A percentile compares a stretch with the other conserved stretches of the same genome.
phyloP scores from a whole-genome alignment of 2,888 invertebrate species.

The Netelia virgata region DNA sequence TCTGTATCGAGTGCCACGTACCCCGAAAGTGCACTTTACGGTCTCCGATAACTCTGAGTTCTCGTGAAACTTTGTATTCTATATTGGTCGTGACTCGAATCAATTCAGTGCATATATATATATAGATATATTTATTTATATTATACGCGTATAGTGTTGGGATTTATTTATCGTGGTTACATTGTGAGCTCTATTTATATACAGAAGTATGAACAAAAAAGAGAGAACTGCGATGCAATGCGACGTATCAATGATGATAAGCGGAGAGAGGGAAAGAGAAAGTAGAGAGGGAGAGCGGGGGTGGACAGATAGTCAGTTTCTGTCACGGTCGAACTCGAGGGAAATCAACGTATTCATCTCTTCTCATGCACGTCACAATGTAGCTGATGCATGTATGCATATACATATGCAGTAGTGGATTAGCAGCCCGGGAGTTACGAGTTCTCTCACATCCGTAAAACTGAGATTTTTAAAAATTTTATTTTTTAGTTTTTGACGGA shows the following conservation, averaged over 20 bases:
- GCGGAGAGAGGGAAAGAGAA: neutral
- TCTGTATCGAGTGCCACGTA: slow-evolving; percentile 44
- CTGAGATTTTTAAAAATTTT: too few relatives aligned
- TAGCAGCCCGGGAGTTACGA: too few relatives aligned
- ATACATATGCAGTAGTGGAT: neutral
- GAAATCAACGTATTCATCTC: slow-evolving; percentile 64
- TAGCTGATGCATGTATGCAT: slow-evolving; percentile 15
- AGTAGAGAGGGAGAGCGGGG: neutral
- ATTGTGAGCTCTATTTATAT: too few relatives aligned
- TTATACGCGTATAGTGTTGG: too few relatives aligned
- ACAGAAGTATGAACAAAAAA: neutral
- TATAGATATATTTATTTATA: too few relatives aligned
- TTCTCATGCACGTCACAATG: slow-evolving; percentile 53
- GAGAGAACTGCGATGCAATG: neutral
- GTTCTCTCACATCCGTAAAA: too few relatives aligned
- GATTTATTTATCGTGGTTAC: too few relatives aligned
- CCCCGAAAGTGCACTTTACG: slow-evolving; percentile 62
- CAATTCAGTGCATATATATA: slow-evolving; percentile 11
- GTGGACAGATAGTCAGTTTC: slow-evolving; percentile 23
- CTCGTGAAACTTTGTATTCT: slow-evolving; percentile 52
- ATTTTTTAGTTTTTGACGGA: too few relatives aligned
- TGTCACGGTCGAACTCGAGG: slow-evolving; percentile 37
- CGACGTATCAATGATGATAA: neutral
- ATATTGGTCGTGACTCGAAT: slow-evolving; percentile 36
- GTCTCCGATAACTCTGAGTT: slow-evolving; percentile 56